A percentile compares a stretch with the other conserved stretches of the same genome.
These are phyloP conservation scores for Galaxias olidus DNA, from an alignment of 2,797 vertebrate species.

Conservation along the genomic window DNA sequence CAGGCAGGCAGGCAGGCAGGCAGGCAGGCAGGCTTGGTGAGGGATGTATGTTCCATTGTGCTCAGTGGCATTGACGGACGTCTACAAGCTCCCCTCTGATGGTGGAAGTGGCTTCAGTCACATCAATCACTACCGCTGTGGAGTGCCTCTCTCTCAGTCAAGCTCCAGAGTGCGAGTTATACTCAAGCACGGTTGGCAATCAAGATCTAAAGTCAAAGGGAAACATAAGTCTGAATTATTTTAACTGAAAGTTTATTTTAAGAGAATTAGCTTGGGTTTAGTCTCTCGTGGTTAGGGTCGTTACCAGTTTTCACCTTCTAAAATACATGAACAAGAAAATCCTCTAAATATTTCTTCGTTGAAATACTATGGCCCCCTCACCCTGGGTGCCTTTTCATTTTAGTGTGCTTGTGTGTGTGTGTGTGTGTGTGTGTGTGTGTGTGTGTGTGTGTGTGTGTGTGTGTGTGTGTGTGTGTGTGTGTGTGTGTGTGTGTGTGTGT, in stretches of 20 bases:
- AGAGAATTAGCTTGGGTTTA: neutral
- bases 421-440: slow-evolving; percentile 24
- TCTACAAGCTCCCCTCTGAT: slow-evolving; percentile 76
- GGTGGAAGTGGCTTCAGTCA: slow-evolving; percentile 73
- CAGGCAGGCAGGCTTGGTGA: slow-evolving; percentile 60
- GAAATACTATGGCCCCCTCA: slow-evolving; percentile 63
- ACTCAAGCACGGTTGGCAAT: too few relatives aligned
- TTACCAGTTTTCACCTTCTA: slow-evolving; percentile 23
- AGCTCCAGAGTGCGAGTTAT: slow-evolving; percentile 35
- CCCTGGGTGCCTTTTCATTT: neutral
- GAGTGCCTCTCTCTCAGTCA: slow-evolving; percentile 65
- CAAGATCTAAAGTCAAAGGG: too few relatives aligned
- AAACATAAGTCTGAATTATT: slow-evolving; percentile 7
- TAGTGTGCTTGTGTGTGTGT: slow-evolving; percentile 24
- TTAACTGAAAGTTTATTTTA: slow-evolving; percentile 11
- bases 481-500: slow-evolving; percentile 23
- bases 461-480: neutral
- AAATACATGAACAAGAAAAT: slow-evolving; percentile 37
- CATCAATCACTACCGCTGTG: slow-evolving; percentile 72
- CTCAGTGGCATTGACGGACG: slow-evolving; percentile 73
- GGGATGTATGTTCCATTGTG: slow-evolving; percentile 74
- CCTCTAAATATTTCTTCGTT: slow-evolving; percentile 77
- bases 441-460: slow-evolving; percentile 13
- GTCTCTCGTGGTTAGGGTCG: slow-evolving; percentile 1
- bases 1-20: slow-evolving; percentile 44